phyloP scores from a whole-genome alignment of 2,888 invertebrate species.

The Acronicta alni region DNA sequence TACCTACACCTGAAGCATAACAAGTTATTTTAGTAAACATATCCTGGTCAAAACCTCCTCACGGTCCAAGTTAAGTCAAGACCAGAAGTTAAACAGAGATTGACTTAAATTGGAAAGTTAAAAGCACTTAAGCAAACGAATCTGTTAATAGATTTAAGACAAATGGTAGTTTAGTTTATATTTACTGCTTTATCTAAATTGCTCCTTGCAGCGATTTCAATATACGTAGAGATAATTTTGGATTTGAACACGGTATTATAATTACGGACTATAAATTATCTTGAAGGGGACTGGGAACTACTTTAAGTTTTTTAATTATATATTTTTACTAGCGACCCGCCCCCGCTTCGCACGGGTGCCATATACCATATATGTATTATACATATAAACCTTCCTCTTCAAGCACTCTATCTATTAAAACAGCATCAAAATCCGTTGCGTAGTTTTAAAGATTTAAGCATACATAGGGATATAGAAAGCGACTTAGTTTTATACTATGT shows the following conservation, averaged over 20 bases:
- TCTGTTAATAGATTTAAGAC: conserved; percentile 46
- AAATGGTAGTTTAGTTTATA: conserved; percentile 32
- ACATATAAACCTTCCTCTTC: no score
- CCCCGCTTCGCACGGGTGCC: no score
- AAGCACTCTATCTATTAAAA: no score
- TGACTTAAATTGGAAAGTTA: conserved; percentile 34
- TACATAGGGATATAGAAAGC: no score
- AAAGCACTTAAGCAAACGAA: conserved; percentile 23
- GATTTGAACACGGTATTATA: conserved; percentile 12
- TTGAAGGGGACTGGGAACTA: conserved; percentile 9
- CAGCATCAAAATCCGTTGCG: no score
- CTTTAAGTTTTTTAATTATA: conserved; percentile 15
- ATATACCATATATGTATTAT: no score
- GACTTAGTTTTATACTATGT: no score
- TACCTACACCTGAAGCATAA: background rate
- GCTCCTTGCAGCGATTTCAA: conserved; percentile 25
- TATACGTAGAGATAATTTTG: conserved; percentile 32
- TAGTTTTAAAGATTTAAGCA: no score
- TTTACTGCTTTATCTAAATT: conserved; percentile 41
- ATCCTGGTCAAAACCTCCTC: background rate
- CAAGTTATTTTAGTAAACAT: conserved; percentile 8
- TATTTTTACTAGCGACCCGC: conserved; percentile 18
- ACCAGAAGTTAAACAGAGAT: conserved; percentile 24
- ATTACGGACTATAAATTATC: conserved; percentile 33
- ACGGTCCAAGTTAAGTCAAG: conserved; percentile 1